Percentiles rank a stretch among this genome's conserved stretches.
Conservation (phyloP, 2,797 vertebrate genomes). For the Amniataba percoides region DNA sequence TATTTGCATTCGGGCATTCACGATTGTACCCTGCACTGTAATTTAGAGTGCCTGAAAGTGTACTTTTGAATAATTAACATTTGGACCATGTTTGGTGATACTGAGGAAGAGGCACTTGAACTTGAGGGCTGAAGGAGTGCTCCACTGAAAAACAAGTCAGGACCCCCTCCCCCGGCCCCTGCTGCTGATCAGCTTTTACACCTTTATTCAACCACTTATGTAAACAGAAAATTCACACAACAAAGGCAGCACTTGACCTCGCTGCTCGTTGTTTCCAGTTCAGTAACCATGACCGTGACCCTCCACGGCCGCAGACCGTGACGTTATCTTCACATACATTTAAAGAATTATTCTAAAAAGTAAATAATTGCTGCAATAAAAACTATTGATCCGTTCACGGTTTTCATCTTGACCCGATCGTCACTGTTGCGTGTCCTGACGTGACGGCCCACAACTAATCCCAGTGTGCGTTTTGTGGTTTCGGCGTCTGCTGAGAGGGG, state of each 20-base stretch:
- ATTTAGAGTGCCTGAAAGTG: not conserved
- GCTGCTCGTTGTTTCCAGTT: slow-evolving; percentile 8
- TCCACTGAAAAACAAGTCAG: not conserved
- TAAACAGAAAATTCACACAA: slow-evolving; percentile 3
- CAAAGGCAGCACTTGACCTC: slow-evolving; percentile 20
- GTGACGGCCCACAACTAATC: slow-evolving; percentile 39
- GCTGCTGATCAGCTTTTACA: not conserved
- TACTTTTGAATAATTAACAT: too few relatives aligned
- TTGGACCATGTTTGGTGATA: not conserved
- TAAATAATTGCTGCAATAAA: not conserved
- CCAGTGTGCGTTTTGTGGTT: slow-evolving; percentile 42
- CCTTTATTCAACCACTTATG: not conserved
- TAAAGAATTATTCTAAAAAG: not conserved
- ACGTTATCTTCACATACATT: not conserved
- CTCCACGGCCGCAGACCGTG: not conserved
- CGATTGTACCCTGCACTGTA: not conserved
- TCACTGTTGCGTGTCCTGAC: slow-evolving; percentile 16
- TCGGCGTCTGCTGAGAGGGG: slow-evolving; percentile 58
- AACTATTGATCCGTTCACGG: not conserved
- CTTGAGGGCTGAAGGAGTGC: too few relatives aligned
- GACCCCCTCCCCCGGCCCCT: not conserved
- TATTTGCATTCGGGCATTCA: too few relatives aligned
- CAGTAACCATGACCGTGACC: slow-evolving; percentile 3
- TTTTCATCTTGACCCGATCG: slow-evolving; percentile 17
- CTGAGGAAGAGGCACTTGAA: not conserved